Evolutionary conservation across 2,888 invertebrate species (phyloP), one percentile per base, ranked within the genome.

Genomic region (Melikaiella ostensackeni): DNA sequence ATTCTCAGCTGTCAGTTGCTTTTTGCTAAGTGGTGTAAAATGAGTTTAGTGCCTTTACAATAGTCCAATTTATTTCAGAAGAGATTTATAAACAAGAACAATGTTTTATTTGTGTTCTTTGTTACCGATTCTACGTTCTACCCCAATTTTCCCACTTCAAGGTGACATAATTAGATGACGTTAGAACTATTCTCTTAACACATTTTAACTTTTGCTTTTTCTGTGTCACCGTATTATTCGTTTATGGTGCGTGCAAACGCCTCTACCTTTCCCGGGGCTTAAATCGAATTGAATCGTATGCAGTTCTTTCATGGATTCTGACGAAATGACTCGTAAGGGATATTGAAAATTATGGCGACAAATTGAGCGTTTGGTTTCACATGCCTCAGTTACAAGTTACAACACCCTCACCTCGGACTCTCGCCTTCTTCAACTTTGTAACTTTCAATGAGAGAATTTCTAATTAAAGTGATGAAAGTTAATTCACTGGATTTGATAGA

Each of bases 141-240:
- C n/a, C n/a, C n/a, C n/a, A n/a, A n/a, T n/a, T n/a, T n/a, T n/a
- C n/a, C n/a, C n/a, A n/a, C n/a, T n/a, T n/a, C n/a, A n/a, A n/a
- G n/a, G n/a, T n/a, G n/a, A n/a, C n/a, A n/a, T n/a, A n/a, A n/a
- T n/a, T n/a, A n/a, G n/a, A n/a, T n/a, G n/a, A n/a, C n/a, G n/a
- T n/a, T n/a, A n/a, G n/a, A n/a, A n/a, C n/a, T n/a, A n/a, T n/a
- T n/a, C n/a, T n/a, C n/a, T n/a, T n/a, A n/a, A n/a, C n/a, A n/a
- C n/a, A n/a, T n/a, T n/a, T n/a, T n/a, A n/a, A n/a, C n/a, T n/a
- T n/a, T n/a, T n/a, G n/a, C n/a, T n/a, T n/a, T n/a, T n/a, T n/a
- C n/a, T n/a, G n/a, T n/a, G 38, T 13, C 38, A 13, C 84, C 82
- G 84, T 83, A 84, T 84, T 83, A 85, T 84, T 85, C 83, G 81